Base-by-base conservation (phyloP, 2,113 vertebrate genomes). In the Thunnus maccoyii region DNA sequence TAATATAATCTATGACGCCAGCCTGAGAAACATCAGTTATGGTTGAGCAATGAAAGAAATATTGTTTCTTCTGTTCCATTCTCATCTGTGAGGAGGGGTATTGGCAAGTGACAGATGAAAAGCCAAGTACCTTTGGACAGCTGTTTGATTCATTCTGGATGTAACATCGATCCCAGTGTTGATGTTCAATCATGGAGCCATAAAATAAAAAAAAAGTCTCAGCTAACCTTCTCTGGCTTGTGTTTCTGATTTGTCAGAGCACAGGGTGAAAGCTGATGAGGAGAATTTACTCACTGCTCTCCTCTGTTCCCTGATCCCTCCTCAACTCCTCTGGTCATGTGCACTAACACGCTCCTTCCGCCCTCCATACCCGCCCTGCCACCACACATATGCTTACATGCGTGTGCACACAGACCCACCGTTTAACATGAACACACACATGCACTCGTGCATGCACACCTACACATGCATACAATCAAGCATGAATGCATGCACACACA, bases 91-190 rank as follows among this genome's bases (percentile, higher is more conserved):
- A 74, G 78, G 69, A 80, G 62, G 65, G 48, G 83, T 76, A 72
- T 72, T 80, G 72, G 72, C 74, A 74, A 89, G 85, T 87, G 88
- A 90, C 82, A 57, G 61, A 90, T 89, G 89, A 83, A 83, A 87
- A 77, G 72, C 15, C 55, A 81, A 89, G 85, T 74, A 74, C 70
- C 52, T 86, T 68, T 80, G 74, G 86, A 87, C 88, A 87, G 87
- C 84, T 87, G 82, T 85, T 87, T 83, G 89, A 89, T 86, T 89
- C 22, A 85, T 89, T 85, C 81, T 83, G 78, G 83, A 85, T 64
- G 70, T 78, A 83, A 74, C 88, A 88, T 91, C 30, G 84, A 92
- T 92, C 76, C 68, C 30, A 76, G 65, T 75, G 89, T 78, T 88
- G 90, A 87, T 57, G 86, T 76, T 84, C 84, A 83, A 86, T 92